Evolutionary conservation across 2,888 invertebrate genomes (phyloP).

Genomic region (Antheraea yamamai): DNA sequence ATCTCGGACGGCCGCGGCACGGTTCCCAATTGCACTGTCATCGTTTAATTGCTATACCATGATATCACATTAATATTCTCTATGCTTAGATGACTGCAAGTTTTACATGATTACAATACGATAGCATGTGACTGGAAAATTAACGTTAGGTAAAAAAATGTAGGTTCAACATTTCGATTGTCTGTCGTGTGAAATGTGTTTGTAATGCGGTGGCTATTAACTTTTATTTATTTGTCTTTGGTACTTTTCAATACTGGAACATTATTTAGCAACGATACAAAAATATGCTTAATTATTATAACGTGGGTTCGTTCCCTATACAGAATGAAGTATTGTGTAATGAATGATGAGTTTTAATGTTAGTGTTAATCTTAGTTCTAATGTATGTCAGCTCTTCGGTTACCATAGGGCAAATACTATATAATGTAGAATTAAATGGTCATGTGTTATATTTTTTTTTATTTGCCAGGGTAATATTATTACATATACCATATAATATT

Average conservation of each 20-base stretch:
- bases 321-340: too few species aligned
- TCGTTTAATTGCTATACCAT: slow-evolving; percentile 48
- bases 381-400: background rate
- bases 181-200: slow-evolving; percentile 5
- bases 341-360: too few species aligned
- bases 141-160: slow-evolving; percentile 1
- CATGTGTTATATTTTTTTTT: background rate
- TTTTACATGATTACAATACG: slow-evolving; percentile 14
- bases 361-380: background rate
- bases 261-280: background rate
- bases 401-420: background rate
- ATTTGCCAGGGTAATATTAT: background rate
- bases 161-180: slow-evolving; percentile 5
- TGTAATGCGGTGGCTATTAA: slow-evolving; percentile 6
- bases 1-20: slow-evolving; percentile 43
- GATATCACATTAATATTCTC: slow-evolving; percentile 38
- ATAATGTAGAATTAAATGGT: background rate
- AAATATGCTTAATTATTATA: background rate
- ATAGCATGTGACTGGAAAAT: slow-evolving; percentile 4
- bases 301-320: background rate
- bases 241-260: background rate
- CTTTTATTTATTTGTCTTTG: background rate
- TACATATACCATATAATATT: too few species aligned
- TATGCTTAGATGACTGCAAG: slow-evolving; percentile 32
- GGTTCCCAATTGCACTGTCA: slow-evolving; percentile 43